These are phyloP conservation scores for Acanthosepion lycidas DNA, from an alignment of 2,888 invertebrate genomes.

Conservation along the genomic window DNA sequence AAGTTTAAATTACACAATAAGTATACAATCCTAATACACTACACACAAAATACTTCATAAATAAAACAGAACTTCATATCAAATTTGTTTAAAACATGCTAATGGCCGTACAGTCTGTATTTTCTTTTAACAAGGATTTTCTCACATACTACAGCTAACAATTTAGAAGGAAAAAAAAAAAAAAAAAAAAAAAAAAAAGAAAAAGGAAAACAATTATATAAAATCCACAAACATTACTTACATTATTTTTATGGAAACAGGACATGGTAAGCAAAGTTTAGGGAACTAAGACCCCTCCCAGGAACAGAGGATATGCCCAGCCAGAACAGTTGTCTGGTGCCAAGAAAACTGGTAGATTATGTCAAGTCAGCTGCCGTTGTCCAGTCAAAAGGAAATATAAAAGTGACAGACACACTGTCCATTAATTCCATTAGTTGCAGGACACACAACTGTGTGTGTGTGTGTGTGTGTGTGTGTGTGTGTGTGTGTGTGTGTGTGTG, in stretches of 20 bases:
- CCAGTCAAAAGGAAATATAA: not conserved
- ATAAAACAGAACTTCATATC: too few relatives aligned
- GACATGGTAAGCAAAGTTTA: not conserved
- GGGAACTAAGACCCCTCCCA: not conserved
- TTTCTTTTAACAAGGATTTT: too few relatives aligned
- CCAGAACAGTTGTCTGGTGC: not conserved
- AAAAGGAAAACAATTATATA: not conserved
- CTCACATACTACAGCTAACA: too few relatives aligned
- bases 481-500: too few relatives aligned
- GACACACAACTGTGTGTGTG: not conserved
- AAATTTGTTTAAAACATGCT: too few relatives aligned
- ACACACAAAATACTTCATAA: too few relatives aligned
- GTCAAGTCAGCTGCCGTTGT: not conserved
- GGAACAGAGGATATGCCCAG: not conserved
- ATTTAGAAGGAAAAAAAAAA: too few relatives aligned
- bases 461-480: not conserved
- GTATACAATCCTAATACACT: too few relatives aligned
- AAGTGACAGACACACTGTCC: not conserved
- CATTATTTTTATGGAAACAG: not conserved
- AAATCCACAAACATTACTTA: not conserved
- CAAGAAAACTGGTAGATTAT: not conserved
- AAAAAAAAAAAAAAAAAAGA: too few relatives aligned
- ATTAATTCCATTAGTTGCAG: not conserved
- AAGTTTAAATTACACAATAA: too few relatives aligned
- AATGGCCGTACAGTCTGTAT: too few relatives aligned